phyloP scores from a whole-genome alignment of 2,113 vertebrate genomes.

The Perognathus longimembris region DNA sequence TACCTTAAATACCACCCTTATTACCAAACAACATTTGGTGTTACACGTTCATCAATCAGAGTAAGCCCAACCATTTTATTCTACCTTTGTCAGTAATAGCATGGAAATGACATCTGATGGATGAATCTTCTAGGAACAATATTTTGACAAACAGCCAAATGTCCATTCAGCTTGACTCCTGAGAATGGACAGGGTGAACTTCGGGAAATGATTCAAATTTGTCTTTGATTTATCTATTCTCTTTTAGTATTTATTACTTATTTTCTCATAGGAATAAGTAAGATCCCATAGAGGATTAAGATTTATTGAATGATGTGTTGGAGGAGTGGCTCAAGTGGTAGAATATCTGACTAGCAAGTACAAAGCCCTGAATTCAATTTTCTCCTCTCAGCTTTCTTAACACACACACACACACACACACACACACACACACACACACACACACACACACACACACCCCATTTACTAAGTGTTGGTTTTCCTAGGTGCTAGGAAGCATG shows the following conservation, averaged over 20 bases:
- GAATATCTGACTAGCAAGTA: no score
- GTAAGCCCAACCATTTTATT: not conserved
- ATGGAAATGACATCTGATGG: not conserved
- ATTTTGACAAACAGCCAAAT: not conserved
- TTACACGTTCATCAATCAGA: constrained; percentile 31
- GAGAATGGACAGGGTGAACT: not conserved
- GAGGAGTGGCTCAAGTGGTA: no score
- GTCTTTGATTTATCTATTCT: not conserved
- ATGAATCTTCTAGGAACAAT: not conserved
- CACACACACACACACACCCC: no score
- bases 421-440: no score
- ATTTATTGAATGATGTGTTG: not conserved
- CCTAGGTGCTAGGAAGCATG: not conserved
- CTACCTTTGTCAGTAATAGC: not conserved
- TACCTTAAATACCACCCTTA: not conserved
- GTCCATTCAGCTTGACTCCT: not conserved
- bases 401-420: no score
- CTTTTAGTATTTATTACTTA: not conserved
- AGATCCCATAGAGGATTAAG: not conserved
- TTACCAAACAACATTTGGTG: not conserved
- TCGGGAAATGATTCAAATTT: not conserved
- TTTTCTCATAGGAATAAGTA: not conserved
- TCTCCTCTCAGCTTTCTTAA: no score
- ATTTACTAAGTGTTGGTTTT: not conserved
- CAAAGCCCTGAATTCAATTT: no score